These are phyloP conservation scores for Galago senegalensis DNA, from an alignment of 2,797 vertebrate species.

Conservation along the genomic window DNA sequence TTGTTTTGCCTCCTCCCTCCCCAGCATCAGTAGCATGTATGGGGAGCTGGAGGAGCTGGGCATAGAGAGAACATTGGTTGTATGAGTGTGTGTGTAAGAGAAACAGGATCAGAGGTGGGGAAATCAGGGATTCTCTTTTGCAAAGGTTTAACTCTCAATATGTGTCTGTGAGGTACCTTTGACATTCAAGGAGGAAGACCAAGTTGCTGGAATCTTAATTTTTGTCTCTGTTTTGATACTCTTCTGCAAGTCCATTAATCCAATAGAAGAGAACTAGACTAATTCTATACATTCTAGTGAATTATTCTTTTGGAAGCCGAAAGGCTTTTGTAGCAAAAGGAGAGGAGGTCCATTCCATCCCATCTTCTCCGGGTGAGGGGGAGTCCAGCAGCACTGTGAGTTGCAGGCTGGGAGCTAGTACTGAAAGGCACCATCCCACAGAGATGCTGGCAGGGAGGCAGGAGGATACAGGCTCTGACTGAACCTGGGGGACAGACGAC, in stretches of 20 bases:
- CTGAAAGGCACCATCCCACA: neutral
- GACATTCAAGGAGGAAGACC: neutral
- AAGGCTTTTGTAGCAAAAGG: neutral
- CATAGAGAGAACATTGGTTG: neutral
- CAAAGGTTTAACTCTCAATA: constrained; percentile 1
- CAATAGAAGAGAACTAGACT: constrained; percentile 45
- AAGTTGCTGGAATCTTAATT: constrained; percentile 32
- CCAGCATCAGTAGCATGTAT: neutral
- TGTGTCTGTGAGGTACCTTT: neutral
- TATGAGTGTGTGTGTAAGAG: neutral
- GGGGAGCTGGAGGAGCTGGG: neutral
- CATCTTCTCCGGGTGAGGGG: neutral
- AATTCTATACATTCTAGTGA: neutral
- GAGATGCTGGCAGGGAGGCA: neutral
- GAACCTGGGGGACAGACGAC: neutral
- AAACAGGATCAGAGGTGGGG: neutral
- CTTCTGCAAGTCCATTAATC: constrained; percentile 50
- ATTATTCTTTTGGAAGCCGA: constrained; percentile 15
- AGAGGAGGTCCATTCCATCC: neutral
- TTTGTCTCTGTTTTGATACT: constrained; percentile 43
- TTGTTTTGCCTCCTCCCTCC: neutral
- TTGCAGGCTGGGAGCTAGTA: neutral
- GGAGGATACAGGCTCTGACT: neutral
- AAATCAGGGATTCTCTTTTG: neutral
- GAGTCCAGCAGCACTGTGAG: neutral